Evolutionary conservation across 2,113 vertebrate species (phyloP).

Genomic region (Capra hircus): DNA sequence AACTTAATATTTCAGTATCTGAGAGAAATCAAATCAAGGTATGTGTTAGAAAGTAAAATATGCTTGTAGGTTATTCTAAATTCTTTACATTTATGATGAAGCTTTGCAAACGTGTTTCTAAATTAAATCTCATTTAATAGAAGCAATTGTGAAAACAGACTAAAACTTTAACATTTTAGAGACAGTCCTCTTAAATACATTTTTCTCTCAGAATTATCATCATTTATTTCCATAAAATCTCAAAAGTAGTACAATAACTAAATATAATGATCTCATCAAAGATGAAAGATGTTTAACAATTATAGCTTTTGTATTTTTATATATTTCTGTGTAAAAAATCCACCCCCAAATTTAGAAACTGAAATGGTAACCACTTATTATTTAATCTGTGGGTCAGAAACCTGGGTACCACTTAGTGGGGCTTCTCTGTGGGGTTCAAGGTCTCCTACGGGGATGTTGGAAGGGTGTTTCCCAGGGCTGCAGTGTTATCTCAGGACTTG

Average conservation of each 20-base stretch:
- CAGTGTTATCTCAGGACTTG: neutral
- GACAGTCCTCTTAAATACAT: slow-evolving; percentile 2
- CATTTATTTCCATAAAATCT: neutral
- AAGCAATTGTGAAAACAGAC: slow-evolving; percentile 50
- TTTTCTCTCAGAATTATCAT: slow-evolving; percentile 20
- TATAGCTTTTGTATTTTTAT: neutral
- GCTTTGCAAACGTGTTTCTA: slow-evolving; percentile 31
- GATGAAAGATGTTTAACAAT: neutral
- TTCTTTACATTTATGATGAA: neutral
- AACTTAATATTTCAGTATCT: neutral
- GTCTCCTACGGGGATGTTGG: neutral
- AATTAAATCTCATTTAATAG: slow-evolving; percentile 31
- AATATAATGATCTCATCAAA: neutral
- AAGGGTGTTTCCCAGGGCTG: neutral
- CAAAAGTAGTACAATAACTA: neutral
- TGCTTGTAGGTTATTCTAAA: slow-evolving; percentile 15
- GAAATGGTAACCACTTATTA: neutral
- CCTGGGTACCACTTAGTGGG: neutral
- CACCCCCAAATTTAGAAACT: neutral
- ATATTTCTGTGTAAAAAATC: neutral
- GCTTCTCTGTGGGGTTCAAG: neutral
- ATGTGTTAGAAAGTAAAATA: slow-evolving; percentile 42
- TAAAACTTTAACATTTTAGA: slow-evolving; percentile 36
- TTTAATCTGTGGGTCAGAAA: neutral
- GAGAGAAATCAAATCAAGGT: slow-evolving; percentile 11